Conservation (phyloP, 2,797 vertebrate species). For the Alauda arvensis region DNA sequence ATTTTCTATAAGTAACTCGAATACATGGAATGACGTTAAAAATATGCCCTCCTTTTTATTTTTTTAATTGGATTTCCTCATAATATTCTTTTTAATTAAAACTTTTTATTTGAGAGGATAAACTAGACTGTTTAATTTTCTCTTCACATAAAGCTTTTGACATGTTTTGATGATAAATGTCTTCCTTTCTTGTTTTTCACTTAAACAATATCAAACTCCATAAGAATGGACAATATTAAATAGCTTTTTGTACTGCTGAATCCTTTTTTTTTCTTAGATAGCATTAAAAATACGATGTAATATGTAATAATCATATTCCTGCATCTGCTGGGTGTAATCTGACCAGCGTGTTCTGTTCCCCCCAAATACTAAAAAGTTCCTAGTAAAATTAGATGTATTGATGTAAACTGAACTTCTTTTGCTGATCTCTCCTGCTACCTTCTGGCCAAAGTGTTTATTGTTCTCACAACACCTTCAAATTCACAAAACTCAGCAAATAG, state of each 20-base stretch:
- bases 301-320: background rate
- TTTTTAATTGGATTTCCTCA: background rate
- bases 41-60: accelerated
- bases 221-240: background rate
- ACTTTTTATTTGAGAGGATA: background rate
- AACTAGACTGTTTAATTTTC: background rate
- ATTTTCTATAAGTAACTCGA: background rate
- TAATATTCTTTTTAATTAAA: background rate
- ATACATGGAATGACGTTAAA: background rate
- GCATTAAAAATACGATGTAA: background rate
- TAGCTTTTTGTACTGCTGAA: background rate
- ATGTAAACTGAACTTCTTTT: background rate
- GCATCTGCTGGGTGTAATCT: background rate
- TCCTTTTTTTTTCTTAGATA: background rate
- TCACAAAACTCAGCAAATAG: background rate
- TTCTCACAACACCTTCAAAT: background rate
- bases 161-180: background rate
- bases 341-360: accelerated
- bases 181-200: background rate
- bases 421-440: slow-evolving; percentile 15
- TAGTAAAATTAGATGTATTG: background rate
- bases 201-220: background rate
- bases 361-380: background rate
- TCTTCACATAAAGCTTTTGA: background rate
- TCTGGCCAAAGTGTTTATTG: slow-evolving; percentile 1